Evolutionary conservation across 2,797 vertebrate species (phyloP).

Genomic region (Tokudaia tokunoshimensis): DNA sequence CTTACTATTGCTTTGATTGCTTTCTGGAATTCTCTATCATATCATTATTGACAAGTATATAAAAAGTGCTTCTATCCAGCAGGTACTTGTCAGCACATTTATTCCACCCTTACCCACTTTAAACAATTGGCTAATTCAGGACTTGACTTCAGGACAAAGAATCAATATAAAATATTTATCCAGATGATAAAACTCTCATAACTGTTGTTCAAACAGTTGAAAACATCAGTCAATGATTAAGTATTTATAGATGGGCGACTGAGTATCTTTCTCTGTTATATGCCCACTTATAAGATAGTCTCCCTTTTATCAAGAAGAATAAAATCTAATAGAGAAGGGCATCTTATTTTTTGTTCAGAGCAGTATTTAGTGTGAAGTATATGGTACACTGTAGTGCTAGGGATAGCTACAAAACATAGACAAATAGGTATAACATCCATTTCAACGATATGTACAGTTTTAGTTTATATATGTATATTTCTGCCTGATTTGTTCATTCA

Average conservation of each 20-base stretch:
- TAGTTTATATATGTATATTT: background rate
- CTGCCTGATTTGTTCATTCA: background rate
- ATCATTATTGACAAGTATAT: background rate
- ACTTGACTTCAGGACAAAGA: background rate
- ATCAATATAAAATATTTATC: constrained; percentile 8
- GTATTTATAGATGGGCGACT: background rate
- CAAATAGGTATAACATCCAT: background rate
- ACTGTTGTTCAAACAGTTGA: background rate
- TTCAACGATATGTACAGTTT: background rate
- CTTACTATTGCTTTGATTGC: background rate
- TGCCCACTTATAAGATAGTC: background rate
- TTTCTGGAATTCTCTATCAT: background rate
- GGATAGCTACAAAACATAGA: background rate
- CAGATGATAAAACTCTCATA: constrained; percentile 29
- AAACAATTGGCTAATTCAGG: constrained; percentile 36
- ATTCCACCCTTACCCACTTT: background rate
- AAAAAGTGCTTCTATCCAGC: background rate
- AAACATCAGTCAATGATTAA: background rate
- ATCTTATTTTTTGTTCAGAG: background rate
- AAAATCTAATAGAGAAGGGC: background rate
- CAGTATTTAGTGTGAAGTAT: background rate
- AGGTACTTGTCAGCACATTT: background rate
- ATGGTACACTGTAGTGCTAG: background rate
- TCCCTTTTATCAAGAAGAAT: background rate
- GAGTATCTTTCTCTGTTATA: background rate